These are phyloP conservation scores for Archilochus colubris DNA, from an alignment of 2,113 vertebrate species.

Conservation along the genomic window DNA sequence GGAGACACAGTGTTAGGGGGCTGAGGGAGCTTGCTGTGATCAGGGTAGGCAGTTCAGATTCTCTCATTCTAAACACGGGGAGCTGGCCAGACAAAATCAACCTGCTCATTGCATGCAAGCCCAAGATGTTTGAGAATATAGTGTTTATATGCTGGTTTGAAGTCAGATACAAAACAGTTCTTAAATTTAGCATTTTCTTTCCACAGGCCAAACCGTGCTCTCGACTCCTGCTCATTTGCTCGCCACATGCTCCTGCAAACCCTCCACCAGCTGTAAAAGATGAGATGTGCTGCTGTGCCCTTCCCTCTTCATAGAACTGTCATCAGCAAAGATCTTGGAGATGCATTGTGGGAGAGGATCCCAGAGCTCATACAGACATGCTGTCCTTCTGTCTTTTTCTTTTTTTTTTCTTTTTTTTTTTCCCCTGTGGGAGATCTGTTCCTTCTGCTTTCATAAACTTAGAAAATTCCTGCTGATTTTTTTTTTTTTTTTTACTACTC, in stretches of 20 bases:
- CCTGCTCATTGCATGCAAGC: not conserved
- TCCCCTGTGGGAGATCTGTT: not conserved
- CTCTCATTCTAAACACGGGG: not conserved
- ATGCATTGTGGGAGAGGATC: not conserved
- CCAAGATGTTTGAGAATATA: rapidly evolving
- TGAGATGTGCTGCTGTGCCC: not conserved
- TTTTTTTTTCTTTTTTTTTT: not conserved
- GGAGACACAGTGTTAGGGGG: not conserved
- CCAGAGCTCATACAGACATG: not conserved
- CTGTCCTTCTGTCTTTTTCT: not conserved
- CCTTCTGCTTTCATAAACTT: constrained; percentile 39
- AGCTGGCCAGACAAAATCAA: not conserved
- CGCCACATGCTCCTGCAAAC: constrained; percentile 86
- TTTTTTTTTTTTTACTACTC: not conserved
- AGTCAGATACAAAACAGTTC: not conserved
- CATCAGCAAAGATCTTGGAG: not conserved
- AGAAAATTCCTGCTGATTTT: constrained; percentile 26
- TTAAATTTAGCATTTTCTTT: not conserved
- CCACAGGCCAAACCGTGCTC: constrained; percentile 83
- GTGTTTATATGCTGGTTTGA: not conserved
- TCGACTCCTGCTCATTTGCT: constrained; percentile 86
- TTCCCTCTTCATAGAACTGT: constrained; percentile 2
- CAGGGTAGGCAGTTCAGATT: not conserved
- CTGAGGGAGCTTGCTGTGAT: not conserved
- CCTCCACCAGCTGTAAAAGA: constrained; percentile 75